These are phyloP conservation scores for Cantharis rufa DNA, from an alignment of 2,888 invertebrate genomes.

Conservation along the genomic window DNA sequence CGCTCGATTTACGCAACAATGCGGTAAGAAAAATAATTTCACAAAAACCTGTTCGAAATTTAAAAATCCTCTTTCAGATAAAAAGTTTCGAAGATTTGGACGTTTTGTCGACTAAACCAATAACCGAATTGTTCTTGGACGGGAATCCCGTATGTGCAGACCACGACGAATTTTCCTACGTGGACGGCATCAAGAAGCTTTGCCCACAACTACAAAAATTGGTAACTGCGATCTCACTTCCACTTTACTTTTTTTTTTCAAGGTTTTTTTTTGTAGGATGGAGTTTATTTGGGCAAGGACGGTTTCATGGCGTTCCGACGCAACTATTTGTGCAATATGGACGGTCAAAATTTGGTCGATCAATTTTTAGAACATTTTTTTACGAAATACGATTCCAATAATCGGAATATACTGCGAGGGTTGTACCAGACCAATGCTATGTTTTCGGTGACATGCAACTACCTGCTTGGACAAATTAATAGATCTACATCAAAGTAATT, in stretches of 20 bases:
- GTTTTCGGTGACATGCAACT: conserved; percentile 62
- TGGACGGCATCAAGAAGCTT: conserved; percentile 59
- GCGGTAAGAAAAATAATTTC: conserved; percentile 22
- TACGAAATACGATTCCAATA: conserved; percentile 63
- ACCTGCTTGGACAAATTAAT: conserved; percentile 43
- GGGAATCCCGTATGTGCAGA: conserved; percentile 73
- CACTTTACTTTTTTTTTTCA: not conserved
- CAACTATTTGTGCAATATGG: conserved; percentile 60
- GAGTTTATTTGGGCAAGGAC: conserved; percentile 49
- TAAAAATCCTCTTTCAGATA: not conserved
- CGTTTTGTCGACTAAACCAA: conserved; percentile 40
- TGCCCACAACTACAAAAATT: conserved; percentile 60
- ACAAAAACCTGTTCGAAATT: not conserved
- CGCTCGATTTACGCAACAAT: conserved; percentile 37
- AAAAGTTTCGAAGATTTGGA: conserved; percentile 24
- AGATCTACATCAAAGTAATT: conserved; percentile 43
- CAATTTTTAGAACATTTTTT: conserved; percentile 71
- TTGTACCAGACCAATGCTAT: conserved; percentile 68
- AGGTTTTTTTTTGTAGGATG: conserved; percentile 57
- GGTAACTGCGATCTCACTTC: conserved; percentile 51
- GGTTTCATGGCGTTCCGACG: conserved; percentile 56
- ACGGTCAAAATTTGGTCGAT: conserved; percentile 59
- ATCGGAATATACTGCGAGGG: conserved; percentile 59
- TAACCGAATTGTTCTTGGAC: conserved; percentile 61
- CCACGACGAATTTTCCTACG: conserved; percentile 64